These are phyloP conservation scores for Condylura cristata DNA, from an alignment of 2,113 vertebrate genomes.

Conservation along the genomic window DNA sequence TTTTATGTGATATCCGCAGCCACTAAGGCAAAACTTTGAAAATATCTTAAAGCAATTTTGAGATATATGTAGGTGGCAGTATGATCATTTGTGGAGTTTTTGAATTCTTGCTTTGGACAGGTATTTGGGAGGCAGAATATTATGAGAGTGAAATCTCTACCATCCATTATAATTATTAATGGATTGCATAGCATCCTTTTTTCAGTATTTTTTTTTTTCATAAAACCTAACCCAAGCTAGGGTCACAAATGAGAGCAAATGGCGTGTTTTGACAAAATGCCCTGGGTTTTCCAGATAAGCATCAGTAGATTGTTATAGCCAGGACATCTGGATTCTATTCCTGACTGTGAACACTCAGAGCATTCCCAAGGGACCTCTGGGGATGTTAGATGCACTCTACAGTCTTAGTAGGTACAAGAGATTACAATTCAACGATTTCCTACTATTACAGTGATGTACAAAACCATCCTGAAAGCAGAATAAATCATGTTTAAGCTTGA, in stretches of 20 bases:
- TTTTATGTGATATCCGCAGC: neutral
- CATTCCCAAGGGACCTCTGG: neutral
- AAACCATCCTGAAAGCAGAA: neutral
- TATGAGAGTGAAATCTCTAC: neutral
- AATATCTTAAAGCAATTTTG: neutral
- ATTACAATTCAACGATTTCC: slow-evolving; percentile 10
- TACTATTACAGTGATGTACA: neutral
- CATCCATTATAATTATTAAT: neutral
- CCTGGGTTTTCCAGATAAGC: neutral
- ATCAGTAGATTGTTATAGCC: neutral
- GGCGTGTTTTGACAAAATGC: neutral
- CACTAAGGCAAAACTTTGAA: neutral
- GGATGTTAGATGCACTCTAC: neutral
- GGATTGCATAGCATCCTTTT: neutral
- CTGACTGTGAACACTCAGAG: neutral
- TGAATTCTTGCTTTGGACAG: neutral
- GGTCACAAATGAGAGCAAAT: neutral
- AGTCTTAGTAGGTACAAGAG: neutral
- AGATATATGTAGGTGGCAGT: neutral
- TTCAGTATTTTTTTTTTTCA: neutral
- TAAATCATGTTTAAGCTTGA: neutral
- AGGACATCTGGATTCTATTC: neutral
- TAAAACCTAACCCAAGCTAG: neutral
- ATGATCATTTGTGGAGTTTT: neutral
- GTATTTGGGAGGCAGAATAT: neutral